phyloP scores from a whole-genome alignment of 2,113 vertebrate genomes.

The Gobio gobio region DNA sequence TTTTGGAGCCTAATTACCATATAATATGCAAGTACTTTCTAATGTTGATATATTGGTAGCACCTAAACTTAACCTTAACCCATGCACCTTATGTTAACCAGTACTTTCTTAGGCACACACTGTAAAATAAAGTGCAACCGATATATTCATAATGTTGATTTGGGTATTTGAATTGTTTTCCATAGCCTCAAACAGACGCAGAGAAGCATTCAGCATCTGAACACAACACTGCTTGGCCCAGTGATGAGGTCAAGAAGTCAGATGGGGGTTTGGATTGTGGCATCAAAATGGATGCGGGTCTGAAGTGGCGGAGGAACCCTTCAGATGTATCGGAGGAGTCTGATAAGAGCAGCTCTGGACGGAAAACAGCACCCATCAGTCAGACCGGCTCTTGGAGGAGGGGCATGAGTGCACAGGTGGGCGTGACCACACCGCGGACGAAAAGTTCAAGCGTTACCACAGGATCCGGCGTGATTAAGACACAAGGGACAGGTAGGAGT shows the following conservation, averaged over 20 bases:
- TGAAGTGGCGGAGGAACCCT: conserved; percentile 89
- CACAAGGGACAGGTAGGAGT: conserved; percentile 84
- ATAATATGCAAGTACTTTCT: background rate
- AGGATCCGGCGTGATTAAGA: conserved; percentile 77
- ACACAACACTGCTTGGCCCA: conserved; percentile 82
- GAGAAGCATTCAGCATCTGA: conserved; percentile 90
- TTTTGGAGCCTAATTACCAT: background rate
- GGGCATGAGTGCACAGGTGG: conserved; percentile 95
- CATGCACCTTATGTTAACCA: too few species aligned
- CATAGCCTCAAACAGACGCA: conserved; percentile 85
- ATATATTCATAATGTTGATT: background rate
- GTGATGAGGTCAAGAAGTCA: conserved; percentile 89
- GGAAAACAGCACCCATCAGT: conserved; percentile 85
- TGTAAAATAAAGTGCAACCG: too few species aligned
- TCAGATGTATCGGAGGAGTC: conserved; percentile 95
- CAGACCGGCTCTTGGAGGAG: conserved; percentile 96
- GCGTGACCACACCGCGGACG: conserved; percentile 90
- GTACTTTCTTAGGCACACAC: too few species aligned
- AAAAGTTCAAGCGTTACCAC: conserved; percentile 79
- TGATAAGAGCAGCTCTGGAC: conserved; percentile 88
- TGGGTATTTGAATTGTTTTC: conserved; percentile 8
- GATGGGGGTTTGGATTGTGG: conserved; percentile 89
- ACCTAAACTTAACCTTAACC: too few species aligned
- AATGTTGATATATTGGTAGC: too few species aligned
- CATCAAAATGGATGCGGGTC: conserved; percentile 83